Percentiles rank a stretch among this genome's conserved stretches.
phyloP scores from a whole-genome alignment of 1,140 invertebrate species.

The Penaeus vannamei region DNA sequence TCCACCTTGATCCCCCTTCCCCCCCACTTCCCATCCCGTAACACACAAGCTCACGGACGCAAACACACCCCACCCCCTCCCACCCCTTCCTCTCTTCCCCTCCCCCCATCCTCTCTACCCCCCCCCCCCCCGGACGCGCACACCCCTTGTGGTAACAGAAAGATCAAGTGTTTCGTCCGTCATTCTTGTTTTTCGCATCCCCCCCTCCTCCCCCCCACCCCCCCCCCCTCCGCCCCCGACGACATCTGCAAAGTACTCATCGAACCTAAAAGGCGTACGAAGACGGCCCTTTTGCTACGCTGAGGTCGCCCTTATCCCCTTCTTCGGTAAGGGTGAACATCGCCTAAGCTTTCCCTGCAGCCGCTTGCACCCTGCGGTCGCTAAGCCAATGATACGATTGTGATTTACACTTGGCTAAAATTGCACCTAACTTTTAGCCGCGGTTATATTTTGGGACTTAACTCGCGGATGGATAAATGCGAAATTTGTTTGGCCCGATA shows the following conservation, averaged over 20 bases:
- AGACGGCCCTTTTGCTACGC: neutral
- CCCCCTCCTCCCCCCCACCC: neutral
- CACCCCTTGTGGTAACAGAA: neutral
- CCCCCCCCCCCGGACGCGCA: neutral
- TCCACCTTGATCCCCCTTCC: no score
- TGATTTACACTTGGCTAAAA: conserved; percentile 27
- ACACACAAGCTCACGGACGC: no score
- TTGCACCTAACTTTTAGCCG: conserved; percentile 26
- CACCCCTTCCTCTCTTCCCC: no score
- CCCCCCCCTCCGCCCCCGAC: neutral
- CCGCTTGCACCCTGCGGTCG: neutral
- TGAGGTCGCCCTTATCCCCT: neutral
- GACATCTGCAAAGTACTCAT: conserved; percentile 26
- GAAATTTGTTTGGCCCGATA: no score
- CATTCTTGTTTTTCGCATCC: conserved; percentile 11
- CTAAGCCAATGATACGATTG: conserved; percentile 48
- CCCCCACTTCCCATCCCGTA: no score
- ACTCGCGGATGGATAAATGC: no score
- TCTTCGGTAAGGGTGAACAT: neutral
- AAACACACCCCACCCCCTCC: no score
- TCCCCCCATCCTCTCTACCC: neutral
- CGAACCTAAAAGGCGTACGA: neutral
- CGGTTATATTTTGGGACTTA: no score
- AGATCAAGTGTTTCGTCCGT: neutral
- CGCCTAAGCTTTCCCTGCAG: neutral